Conservation (phyloP, 2,888 invertebrate species). For the Julus scandinavius region DNA sequence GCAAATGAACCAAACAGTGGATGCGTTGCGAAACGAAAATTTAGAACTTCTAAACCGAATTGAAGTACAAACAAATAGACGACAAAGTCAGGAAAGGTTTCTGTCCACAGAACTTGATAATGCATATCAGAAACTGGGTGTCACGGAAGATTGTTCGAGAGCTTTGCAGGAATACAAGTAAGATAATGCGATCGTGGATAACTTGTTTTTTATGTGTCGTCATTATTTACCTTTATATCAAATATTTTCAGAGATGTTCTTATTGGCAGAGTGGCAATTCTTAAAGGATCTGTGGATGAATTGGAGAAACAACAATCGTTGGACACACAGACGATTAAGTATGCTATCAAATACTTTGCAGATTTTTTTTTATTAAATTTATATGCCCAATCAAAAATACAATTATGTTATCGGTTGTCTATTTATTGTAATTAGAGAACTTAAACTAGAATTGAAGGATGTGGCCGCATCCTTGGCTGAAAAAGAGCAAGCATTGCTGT, state of each 20-base stretch:
- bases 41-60: neutral
- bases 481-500: slow-evolving; percentile 7
- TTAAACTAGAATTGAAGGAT: slow-evolving; percentile 40
- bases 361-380: neutral
- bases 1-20: neutral
- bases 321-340: slow-evolving; percentile 51
- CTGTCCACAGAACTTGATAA: slow-evolving; percentile 50
- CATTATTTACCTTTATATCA: neutral
- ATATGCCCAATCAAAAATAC: neutral
- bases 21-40: slow-evolving; percentile 45
- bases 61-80: slow-evolving; percentile 39
- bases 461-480: neutral
- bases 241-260: slow-evolving; percentile 50
- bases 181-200: neutral
- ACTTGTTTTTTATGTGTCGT: neutral
- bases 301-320: slow-evolving; percentile 48
- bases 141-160: slow-evolving; percentile 52
- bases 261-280: neutral
- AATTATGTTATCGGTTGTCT: neutral
- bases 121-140: slow-evolving; percentile 50
- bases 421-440: slow-evolving; percentile 30
- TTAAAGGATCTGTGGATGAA: slow-evolving; percentile 48
- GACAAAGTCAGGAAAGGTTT: slow-evolving; percentile 22
- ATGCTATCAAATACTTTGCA: neutral
- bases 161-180: slow-evolving; percentile 53